Evolutionary conservation across 2,888 invertebrate genomes (phyloP), one percentile per base, ranked within the genome.

Genomic region (Rhagonycha fulva): DNA sequence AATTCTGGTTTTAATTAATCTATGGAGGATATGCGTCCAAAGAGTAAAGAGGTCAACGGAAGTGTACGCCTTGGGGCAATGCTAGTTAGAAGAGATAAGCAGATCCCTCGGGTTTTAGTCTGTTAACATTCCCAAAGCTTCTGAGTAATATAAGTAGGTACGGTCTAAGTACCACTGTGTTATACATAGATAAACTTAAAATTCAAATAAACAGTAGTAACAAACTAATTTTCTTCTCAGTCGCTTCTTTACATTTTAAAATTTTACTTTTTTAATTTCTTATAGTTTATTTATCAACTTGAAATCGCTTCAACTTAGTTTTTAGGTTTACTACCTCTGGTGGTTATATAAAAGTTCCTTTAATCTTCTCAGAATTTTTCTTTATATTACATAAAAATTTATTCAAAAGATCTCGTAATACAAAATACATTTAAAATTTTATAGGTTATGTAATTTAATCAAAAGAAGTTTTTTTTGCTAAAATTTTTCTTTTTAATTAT

Each of bases 81-180:
- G 77, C 77, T 77, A 77, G 77, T 77, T 77, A 77, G 72, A 68
- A 71, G 75, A 77, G 75, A 72, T 77, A 77, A 77, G 77, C 71
- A 77, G 73, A 73, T 80, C 77, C 78, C 78, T 30, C 26, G 80
- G 79, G 79, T 60, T 75, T 70, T 71, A 74, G 74, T 76, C 76
- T 78, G 78, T 79, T 78, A 79, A 76, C 76, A 72, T 76, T 79
- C 72, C 76, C 74, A 23, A 70, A 78, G 77, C 76, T 74, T 71
- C 70, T 73, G 66, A 24, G 70, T 71, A 70, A 76, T 76, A 68
- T 68, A 74, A 74, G 74, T 66, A 66, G 63, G 24, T 23, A 24
- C 12, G 63, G 63, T 66, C n/a, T 66, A 66, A 66, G 63, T 26
- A 72, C 62, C 68, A 32, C 68, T 60, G 68, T 72, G 71, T 66